Evolutionary conservation across 2,113 vertebrate genomes (phyloP), one percentile per base, ranked within the genome.

Genomic region (Strix uralensis): DNA sequence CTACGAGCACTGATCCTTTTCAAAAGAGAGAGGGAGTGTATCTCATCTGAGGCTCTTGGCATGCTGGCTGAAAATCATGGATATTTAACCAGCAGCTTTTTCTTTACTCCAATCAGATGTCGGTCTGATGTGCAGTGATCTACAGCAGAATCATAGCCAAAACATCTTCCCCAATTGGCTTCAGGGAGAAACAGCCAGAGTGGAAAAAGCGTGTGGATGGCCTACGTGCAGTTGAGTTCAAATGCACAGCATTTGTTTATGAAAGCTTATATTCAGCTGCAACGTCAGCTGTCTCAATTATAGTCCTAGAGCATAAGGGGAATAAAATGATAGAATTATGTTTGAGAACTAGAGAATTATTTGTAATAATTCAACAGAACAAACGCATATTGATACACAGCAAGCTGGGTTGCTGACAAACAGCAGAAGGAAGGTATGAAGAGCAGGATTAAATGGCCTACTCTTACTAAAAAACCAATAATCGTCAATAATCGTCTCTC

Each of bases 201-300:
- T 95, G 94, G 95, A 95, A 92, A 97, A 96, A 89, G 47, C 49
- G 65, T 91, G 81, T 91, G 78, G 58, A 67, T 82, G 81, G 85
- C 13, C 70, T 94, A 90, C 30, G 55, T 93, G 79, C 95, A 78
- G 71, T 5, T 49, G 47, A 83, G 78, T 91, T 95, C 80, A 71
- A 82, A 55, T 22, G 47, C 57, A 36, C 29, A 57, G 81, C 0
- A 0, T 81, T 91, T 97, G 82, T 96, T 95, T 95, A 66, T 91
- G 88, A 46, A 72, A 75, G n/a, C 54, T 95, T 87, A 79, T 47
- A 74, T 84, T 87, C 91, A 95, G 91, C 71, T 81, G 51, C 59
- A 90, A 61, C 69, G 46, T 73, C 54, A 57, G 69, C 59, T 54
- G 27, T 62, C 70, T 87, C 73, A 73, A 7, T 78, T 74, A 63